Base-by-base conservation (phyloP, 2,113 vertebrate species). In the Poicephalus gulielmi region DNA sequence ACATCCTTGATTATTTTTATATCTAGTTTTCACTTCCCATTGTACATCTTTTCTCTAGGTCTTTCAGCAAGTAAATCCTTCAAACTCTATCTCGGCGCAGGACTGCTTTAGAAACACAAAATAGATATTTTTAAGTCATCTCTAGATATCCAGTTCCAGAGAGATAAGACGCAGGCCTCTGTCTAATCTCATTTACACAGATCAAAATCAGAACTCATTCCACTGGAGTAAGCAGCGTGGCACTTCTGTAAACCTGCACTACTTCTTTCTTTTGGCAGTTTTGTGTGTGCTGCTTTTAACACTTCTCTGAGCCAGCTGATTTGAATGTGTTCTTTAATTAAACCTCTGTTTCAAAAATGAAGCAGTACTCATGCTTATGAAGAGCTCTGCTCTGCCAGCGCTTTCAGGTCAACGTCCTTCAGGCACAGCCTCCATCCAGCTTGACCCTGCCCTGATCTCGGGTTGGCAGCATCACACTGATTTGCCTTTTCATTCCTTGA, bases 141-240 rank as follows among this genome's bases (percentile, higher is more conserved):
- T 85, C 41, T 63, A 80, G 53, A 49, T 79, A 89, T 57, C 62
- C 87, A 79, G 44, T 85, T 92, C 44, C 46, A 69, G 66, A 63
- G 41, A 91, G 78, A 62, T 87, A 91, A 85, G 49, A 41, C 2
- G 2, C n/a, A 37, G 75, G 28, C 74, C 84, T 83, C 3, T 0
- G 31, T 41, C 67, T 94, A 80, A 94, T 90, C 78, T 83, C 81
- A 43, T 87, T 96, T 85, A 49, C 53, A n/a, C 49, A 62, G 74
- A 76, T 94, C 81, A 69, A 87, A 95, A 96, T 95, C 88, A 92
- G 79, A 86, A 83, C 30, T 77, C 62, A 33, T 90, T 88, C 59
- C 49, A 28, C 19, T 33, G 63, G 74, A 76, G 44, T 37, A 55
- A 77, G 69, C 39, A 60, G 44, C 0, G 39, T 50, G 63, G 73